Base-by-base conservation (phyloP, 2,888 invertebrate species). In the Ichneumon xanthorius region DNA sequence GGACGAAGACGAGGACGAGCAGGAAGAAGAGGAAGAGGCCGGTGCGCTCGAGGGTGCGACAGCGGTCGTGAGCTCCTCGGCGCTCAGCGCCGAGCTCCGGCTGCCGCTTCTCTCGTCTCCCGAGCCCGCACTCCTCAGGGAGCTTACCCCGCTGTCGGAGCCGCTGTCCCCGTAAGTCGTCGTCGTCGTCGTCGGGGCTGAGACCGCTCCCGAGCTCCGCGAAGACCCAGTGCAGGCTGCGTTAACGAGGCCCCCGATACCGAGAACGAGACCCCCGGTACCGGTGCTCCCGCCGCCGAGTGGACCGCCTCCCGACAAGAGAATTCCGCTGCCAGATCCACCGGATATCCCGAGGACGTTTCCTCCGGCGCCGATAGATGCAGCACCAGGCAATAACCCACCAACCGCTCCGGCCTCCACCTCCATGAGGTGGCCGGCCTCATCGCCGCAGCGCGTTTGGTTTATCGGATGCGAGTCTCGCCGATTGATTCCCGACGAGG, bases 61-160 rank as follows among this genome's bases (percentile, higher is more conserved):
- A 94, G 95, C 94, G 95, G 95, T 90, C 94, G 95, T 90, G 48
- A 96, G 96, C 94, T 96, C 96, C 94, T 96, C 96, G 93, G 96
- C 96, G 94, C 96, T 97, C 94, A 97, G 95, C 94, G 97, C 97
- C 94, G 96, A 96, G 94, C 95, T 95, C 87, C 97, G 95, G 94
- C 96, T 96, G 92, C 97, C 97, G 94, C 96, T 96, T 90, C 97
- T 96, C 94, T 97, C 97, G 95, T 97, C 97, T 92, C 96, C 95
- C 91, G 95, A 95, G 90, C 96, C 95, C 91, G 96, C 96, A 92
- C 96, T 96, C 91, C 97, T 95, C 92, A 97, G 95, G 81, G 97
- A 97, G 94, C 97, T 97, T 95, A 97, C 96, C 94, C 97, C 96
- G 92, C 96, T 96, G 94, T 96, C 96, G 80, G 94, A 94, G 71